These are phyloP conservation scores for Cichladusa arquata DNA, from an alignment of 2,113 vertebrate genomes.

Conservation along the genomic window DNA sequence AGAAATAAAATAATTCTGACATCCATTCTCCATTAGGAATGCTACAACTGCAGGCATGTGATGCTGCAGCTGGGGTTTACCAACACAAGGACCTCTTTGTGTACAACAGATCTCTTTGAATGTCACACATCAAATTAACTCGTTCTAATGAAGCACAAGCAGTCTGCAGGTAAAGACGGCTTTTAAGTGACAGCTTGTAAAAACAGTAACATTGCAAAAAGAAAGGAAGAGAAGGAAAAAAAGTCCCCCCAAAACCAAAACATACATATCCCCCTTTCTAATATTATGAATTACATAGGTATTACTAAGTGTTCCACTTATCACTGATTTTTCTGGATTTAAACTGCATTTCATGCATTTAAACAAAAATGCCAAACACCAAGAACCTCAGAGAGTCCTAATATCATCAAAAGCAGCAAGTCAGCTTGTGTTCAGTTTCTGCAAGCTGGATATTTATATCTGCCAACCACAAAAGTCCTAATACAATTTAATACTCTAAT, in stretches of 20 bases:
- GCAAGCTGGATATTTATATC: neutral
- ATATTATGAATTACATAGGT: neutral
- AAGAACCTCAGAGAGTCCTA: neutral
- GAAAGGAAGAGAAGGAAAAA: accelerated
- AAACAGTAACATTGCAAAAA: neutral
- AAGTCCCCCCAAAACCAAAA: neutral
- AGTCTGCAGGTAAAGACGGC: neutral
- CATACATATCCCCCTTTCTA: neutral
- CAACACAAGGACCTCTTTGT: neutral
- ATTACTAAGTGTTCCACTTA: neutral
- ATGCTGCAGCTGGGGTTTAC: neutral
- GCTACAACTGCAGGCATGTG: neutral
- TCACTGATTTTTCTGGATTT: neutral
- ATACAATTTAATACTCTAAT: neutral
- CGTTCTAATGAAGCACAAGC: neutral
- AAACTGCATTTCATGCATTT: neutral
- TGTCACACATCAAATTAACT: neutral
- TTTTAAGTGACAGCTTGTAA: neutral
- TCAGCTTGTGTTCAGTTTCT: neutral
- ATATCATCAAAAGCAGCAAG: neutral
- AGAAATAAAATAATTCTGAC: neutral
- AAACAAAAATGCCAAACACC: neutral
- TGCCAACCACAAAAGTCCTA: neutral
- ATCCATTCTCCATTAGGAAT: neutral
- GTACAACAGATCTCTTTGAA: neutral